Conservation (phyloP, 1,140 invertebrate genomes). For the Mylabris phalerata region DNA sequence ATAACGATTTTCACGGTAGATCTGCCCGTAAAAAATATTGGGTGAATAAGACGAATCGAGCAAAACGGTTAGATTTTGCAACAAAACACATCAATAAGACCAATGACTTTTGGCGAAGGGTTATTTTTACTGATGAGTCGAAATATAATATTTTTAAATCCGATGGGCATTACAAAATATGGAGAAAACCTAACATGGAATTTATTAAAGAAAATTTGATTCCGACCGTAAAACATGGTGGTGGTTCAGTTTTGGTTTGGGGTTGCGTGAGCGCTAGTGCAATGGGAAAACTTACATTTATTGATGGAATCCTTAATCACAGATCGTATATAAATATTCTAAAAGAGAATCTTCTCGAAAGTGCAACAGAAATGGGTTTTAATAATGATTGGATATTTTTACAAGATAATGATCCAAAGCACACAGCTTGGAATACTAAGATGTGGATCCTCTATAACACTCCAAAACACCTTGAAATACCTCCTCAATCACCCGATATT, state of each 20-base stretch:
- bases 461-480: slow-evolving; percentile 8
- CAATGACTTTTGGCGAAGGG: slow-evolving; percentile 14
- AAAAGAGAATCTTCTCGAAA: background rate
- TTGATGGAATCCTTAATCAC: too few relatives aligned
- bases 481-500: slow-evolving; percentile 13
- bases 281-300: too few relatives aligned
- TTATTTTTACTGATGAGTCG: slow-evolving; percentile 23
- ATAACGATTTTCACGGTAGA: slow-evolving; percentile 5
- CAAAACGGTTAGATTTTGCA: slow-evolving; percentile 23
- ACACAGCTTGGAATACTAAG: slow-evolving; percentile 11
- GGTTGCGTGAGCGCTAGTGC: too few relatives aligned
- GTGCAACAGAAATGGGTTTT: slow-evolving; percentile 13
- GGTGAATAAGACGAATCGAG: slow-evolving; percentile 18
- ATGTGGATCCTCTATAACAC: slow-evolving; percentile 15
- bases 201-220: slow-evolving; percentile 25
- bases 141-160: slow-evolving; percentile 28
- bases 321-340: too few relatives aligned
- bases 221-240: slow-evolving; percentile 40
- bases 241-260: slow-evolving; percentile 10
- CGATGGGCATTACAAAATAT: slow-evolving; percentile 13
- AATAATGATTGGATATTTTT: slow-evolving; percentile 4
- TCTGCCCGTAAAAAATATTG: slow-evolving; percentile 18
- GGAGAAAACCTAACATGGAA: slow-evolving; percentile 15
- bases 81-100: slow-evolving; percentile 17
- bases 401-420: slow-evolving; percentile 18